Evolutionary conservation across 2,113 vertebrate species (phyloP), one percentile per base, ranked within the genome.

Genomic region (Charadrius vociferus): DNA sequence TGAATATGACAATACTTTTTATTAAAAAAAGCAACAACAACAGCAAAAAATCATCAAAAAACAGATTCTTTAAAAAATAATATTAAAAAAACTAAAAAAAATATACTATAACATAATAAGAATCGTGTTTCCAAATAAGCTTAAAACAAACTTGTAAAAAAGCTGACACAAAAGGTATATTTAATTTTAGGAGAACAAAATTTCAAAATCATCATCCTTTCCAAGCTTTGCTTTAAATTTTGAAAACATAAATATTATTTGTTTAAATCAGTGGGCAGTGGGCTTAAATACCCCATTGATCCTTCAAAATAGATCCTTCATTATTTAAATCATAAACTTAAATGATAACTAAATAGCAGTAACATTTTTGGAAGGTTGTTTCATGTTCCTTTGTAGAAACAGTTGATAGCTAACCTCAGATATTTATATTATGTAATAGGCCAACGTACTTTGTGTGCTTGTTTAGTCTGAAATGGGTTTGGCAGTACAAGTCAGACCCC

Each of bases 381-480:
- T 55, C 13, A 9, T n/a, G 6, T 74, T 59, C 13, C 11, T 49
- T 43, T 62, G 22, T 47, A 41, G 27, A 70, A 86, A 41, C 12
- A n/a, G n/a, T 14, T 39, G 47, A 37, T 19, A 59, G 11, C 34
- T 61, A 59, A 52, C 29, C 6, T 67, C 47, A 39, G 24, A 6
- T 62, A n/a, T 49, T 26, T 74, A 10, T 53, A 13, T 37, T 34
- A 24, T 55, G 14, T 45, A 75, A 26, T 41, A 68, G 24, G 9
- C 12, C 36, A 41, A 68, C 62, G 21, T 15, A 68, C 18, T 49
- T 87, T 7, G 12, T 36, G 15, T 55, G 21, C 12, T 34, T 74
- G 12, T 55, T 68, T 74, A 71, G 20, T 88, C 63, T 92, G 77
- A 96, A 94, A 91, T 91, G 71, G 59, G 47, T 79, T 93, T 95